These are phyloP conservation scores for Ophioninae sp. DNA, from an alignment of 2,888 invertebrate species.

Conservation along the genomic window DNA sequence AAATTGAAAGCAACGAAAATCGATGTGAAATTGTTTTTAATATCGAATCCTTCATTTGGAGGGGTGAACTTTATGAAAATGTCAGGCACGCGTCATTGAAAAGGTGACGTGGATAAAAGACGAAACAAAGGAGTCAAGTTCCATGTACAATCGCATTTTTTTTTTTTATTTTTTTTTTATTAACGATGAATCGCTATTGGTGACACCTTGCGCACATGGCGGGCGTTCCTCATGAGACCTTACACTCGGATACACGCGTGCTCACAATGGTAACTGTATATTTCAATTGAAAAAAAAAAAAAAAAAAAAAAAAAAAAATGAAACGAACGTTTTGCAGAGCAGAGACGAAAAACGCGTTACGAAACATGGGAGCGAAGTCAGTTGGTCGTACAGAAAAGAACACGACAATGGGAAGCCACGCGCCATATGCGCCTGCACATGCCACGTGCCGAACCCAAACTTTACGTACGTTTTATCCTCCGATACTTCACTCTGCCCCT, in stretches of 20 bases:
- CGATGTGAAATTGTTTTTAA: too few species aligned
- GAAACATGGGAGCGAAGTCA: constrained; percentile 71
- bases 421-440: constrained; percentile 78
- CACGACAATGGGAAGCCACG: constrained; percentile 77
- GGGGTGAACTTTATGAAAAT: constrained; percentile 46
- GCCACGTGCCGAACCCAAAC: constrained; percentile 65
- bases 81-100: constrained; percentile 49
- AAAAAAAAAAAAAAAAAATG: constrained; percentile 36
- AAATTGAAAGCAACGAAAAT: too few species aligned
- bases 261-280: constrained; percentile 5
- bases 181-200: constrained; percentile 67
- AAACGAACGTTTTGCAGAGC: constrained; percentile 56
- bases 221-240: constrained; percentile 55
- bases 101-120: constrained; percentile 26
- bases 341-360: constrained; percentile 39
- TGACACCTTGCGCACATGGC: constrained; percentile 74
- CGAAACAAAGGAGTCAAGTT: constrained; percentile 57
- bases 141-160: constrained; percentile 53
- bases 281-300: not conserved
- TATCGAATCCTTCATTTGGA: too few species aligned
- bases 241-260: constrained; percentile 22
- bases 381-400: constrained; percentile 69
- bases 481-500: constrained; percentile 26
- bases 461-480: not conserved
- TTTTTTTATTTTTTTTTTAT: constrained; percentile 40